Evolutionary conservation across 2,797 vertebrate species (phyloP).

Genomic region (Sebastes diaconus): DNA sequence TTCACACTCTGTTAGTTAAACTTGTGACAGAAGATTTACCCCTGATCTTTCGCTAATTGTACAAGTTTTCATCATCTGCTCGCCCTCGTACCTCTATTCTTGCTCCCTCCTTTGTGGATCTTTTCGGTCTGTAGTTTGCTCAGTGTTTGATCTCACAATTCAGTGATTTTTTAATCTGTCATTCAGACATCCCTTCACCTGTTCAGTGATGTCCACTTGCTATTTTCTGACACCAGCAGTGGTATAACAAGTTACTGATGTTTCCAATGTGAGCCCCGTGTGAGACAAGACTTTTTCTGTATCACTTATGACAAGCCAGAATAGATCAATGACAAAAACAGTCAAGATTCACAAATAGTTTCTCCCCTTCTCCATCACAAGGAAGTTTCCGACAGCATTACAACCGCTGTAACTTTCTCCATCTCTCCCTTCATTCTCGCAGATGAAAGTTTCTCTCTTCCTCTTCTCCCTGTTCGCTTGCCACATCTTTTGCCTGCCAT

Average conservation of each 20-base stretch:
- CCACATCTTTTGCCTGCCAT: constrained; percentile 39
- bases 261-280: neutral
- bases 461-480: constrained; percentile 24
- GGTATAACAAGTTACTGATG: neutral
- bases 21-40: constrained; percentile 14
- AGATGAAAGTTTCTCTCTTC: constrained; percentile 43
- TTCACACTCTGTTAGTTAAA: constrained; percentile 30
- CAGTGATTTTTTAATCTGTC: constrained; percentile 10
- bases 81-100: neutral
- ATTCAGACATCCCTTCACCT: neutral
- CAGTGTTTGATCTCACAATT: neutral
- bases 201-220: constrained; percentile 4
- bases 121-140: constrained; percentile 16
- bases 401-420: constrained; percentile 31
- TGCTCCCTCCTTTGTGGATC: neutral
- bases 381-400: constrained; percentile 31
- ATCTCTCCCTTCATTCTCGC: constrained; percentile 9
- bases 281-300: constrained; percentile 29
- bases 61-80: constrained; percentile 1
- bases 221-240: neutral
- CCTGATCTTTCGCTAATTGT: constrained; percentile 43
- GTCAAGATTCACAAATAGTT: constrained; percentile 48
- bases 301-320: constrained; percentile 33
- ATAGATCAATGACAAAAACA: constrained; percentile 49
- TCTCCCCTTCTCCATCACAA: constrained; percentile 34